Conservation (phyloP, 1,140 invertebrate species). For the Acromyrmex echinatior region DNA sequence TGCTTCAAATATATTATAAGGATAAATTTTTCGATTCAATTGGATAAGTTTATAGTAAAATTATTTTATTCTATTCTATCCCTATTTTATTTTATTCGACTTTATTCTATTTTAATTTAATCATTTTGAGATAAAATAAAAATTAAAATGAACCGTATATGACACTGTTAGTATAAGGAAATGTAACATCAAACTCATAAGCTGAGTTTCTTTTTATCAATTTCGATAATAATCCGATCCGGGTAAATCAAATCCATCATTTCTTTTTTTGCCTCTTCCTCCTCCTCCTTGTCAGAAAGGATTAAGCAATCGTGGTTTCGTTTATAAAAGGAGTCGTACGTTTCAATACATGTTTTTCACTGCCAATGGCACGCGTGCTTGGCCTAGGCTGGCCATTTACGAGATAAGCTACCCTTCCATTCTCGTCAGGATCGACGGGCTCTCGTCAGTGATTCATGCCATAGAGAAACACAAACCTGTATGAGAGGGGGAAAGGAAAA, state of each 20-base stretch:
- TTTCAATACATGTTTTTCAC: conserved; percentile 85
- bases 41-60: not conserved
- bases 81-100: not conserved
- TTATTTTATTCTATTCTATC: not conserved
- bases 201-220: not conserved
- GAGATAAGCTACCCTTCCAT: conserved; percentile 56
- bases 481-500: not conserved
- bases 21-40: not conserved
- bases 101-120: not conserved
- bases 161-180: not conserved
- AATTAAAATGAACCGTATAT: not conserved
- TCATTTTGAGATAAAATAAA: not conserved
- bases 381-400: conserved; percentile 71
- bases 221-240: conserved; percentile 77
- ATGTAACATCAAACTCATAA: not conserved
- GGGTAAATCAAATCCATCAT: conserved; percentile 66
- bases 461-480: conserved; percentile 51
- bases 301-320: conserved; percentile 84
- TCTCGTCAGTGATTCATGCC: conserved; percentile 62
- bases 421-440: conserved; percentile 27
- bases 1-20: not conserved
- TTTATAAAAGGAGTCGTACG: conserved; percentile 85
- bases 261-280: conserved; percentile 65
- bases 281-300: conserved; percentile 68
- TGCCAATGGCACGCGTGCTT: conserved; percentile 82